phyloP scores from a whole-genome alignment of 2,797 vertebrate genomes.

The Malacoraja senta region DNA sequence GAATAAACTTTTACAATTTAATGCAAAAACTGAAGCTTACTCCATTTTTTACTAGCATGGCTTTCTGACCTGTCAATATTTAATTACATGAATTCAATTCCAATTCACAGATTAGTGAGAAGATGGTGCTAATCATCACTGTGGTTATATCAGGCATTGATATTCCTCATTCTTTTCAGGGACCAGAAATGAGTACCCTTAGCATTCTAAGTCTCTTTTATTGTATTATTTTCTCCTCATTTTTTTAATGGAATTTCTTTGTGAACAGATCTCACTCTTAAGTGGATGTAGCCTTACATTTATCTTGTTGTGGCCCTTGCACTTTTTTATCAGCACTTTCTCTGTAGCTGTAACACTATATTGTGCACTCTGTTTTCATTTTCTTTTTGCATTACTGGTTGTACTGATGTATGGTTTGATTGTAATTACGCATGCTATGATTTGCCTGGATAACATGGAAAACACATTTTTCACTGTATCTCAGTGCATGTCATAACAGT shows the following conservation, averaged over 20 bases:
- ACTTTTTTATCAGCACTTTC: too few species aligned
- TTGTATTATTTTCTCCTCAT: background rate
- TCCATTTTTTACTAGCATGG: background rate
- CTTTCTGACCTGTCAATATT: background rate
- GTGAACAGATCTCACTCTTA: background rate
- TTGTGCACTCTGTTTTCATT: too few species aligned
- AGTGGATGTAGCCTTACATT: background rate
- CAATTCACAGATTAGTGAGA: background rate
- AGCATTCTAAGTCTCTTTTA: background rate
- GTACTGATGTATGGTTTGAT: too few species aligned
- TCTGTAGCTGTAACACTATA: too few species aligned
- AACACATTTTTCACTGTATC: too few species aligned
- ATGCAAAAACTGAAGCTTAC: background rate
- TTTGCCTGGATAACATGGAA: too few species aligned
- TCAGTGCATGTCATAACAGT: too few species aligned
- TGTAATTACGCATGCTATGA: too few species aligned
- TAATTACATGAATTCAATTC: background rate
- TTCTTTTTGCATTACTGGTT: too few species aligned
- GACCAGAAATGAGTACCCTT: background rate
- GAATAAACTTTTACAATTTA: background rate
- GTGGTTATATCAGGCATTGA: background rate
- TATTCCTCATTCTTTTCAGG: background rate
- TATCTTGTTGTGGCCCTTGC: too few species aligned
- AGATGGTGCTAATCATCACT: background rate
- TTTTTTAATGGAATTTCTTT: background rate